Evolutionary conservation across 2,797 vertebrate genomes (phyloP), one percentile per base, ranked within the genome.

Genomic region (Hirundo rustica): DNA sequence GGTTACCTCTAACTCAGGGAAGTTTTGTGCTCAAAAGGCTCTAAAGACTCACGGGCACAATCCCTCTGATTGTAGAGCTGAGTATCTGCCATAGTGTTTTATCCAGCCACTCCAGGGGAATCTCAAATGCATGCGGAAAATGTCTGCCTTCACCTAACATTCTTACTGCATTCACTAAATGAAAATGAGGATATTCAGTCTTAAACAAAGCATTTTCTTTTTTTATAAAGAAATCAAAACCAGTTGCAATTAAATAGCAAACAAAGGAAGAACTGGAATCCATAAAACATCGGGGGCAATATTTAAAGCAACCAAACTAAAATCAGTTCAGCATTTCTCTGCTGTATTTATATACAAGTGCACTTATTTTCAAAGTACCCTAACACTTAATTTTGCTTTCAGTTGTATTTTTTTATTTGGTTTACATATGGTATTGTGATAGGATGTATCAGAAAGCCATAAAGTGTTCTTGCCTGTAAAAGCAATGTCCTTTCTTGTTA

Each of bases 401-500:
- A 95, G 91, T 91, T 96, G 89, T 95, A 91, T 75, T 96, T 97
- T 97, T 96, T 75, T 71, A 95, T 96, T 96, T 94, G 93, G 94
- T 95, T 97, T 97, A 93, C 92, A 94, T 96, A 93, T 96, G 92
- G 95, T 94, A 96, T 95, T 93, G 84, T 88, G 93, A 97, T 93
- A 97, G 91, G 92, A 97, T 92, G 85, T 95, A 96, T 97, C 95
- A 95, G 92, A 98, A 96, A 97, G 92, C 85, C 67, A 88, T 96
- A 91, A 96, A 95, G 57, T 88, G 91, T 88, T 96, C 87, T 93
- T 97, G 77, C 95, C 93, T 97, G 94, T 96, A 96, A 98, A 97
- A 97, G 84, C 96, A 96, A 97, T 92, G 97, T 95, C 97, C 96
- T 97, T 97, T 96, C 97, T 97, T 97, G 90, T 97, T 97, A 97